Evolutionary conservation across 35 echinoderm and acorn worm species (phyloP).

Genomic region (Strongylocentrotus purpuratus): DNA sequence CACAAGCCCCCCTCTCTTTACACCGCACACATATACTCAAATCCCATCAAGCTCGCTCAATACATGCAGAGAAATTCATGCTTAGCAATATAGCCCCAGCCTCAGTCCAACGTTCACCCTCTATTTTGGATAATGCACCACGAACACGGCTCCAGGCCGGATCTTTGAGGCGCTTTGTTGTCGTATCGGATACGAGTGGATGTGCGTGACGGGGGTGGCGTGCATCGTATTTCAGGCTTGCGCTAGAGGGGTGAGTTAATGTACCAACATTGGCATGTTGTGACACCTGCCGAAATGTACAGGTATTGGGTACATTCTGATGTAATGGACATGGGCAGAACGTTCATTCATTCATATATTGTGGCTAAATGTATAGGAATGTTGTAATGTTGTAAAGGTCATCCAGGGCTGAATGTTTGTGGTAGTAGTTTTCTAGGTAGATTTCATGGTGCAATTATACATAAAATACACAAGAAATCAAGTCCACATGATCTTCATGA

Average conservation of each 20-base stretch:
- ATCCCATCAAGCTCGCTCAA: neutral
- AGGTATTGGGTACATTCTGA: neutral
- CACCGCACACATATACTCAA: neutral
- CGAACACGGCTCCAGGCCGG: neutral
- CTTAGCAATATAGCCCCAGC: neutral
- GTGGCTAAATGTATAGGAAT: neutral
- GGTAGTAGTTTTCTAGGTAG: neutral
- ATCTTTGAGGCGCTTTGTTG: neutral
- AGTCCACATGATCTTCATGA: too few species aligned
- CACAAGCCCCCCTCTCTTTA: neutral
- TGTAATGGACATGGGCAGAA: neutral
- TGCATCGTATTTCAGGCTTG: neutral
- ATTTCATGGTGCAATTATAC: neutral
- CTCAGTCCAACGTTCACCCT: neutral
- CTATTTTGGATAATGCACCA: neutral
- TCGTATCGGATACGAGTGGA: slow-evolving; percentile 15
- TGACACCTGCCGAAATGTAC: neutral
- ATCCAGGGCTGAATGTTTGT: neutral
- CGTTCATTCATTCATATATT: neutral
- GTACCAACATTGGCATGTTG: neutral
- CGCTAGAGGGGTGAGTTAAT: neutral
- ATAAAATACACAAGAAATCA: neutral
- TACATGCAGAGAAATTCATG: neutral
- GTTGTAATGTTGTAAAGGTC: neutral
- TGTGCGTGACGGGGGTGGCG: neutral